Conservation (phyloP, 2,888 invertebrate genomes). For the Conops quadrifasciatus region DNA sequence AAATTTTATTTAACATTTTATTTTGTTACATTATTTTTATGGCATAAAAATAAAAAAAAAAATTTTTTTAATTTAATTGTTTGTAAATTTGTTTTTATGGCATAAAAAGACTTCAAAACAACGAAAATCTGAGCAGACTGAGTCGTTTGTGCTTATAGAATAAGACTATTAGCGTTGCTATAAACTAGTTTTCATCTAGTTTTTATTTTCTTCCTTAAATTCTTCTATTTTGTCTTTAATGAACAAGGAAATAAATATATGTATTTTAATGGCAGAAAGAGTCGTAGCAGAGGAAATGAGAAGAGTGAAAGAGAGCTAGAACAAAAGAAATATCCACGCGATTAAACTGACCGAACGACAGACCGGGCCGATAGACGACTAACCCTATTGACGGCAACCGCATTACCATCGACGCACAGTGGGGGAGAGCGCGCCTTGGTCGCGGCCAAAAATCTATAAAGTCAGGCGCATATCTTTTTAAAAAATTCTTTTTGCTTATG, state of each 20-base stretch:
- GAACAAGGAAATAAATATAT: background rate
- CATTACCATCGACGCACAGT: conserved; percentile 9
- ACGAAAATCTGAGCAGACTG: too few species aligned
- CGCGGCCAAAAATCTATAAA: too few species aligned
- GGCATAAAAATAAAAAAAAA: too few species aligned
- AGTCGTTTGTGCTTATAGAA: too few species aligned
- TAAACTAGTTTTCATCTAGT: conserved; percentile 47
- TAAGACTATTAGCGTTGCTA: conserved; percentile 47
- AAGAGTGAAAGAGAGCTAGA: background rate
- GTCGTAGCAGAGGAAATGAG: background rate
- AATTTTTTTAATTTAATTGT: too few species aligned
- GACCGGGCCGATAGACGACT: background rate
- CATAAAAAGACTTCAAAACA: too few species aligned
- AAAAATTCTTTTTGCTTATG: too few species aligned
- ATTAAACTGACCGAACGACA: conserved; percentile 16
- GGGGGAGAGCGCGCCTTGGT: too few species aligned
- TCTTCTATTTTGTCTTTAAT: conserved; percentile 7
- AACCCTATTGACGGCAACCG: background rate
- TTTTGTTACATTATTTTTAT: too few species aligned
- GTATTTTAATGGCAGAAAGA: background rate
- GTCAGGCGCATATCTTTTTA: too few species aligned
- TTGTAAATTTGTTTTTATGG: too few species aligned
- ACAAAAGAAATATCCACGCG: background rate
- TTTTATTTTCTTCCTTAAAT: background rate
- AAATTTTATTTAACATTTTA: too few species aligned